Conservation (phyloP, 2,797 vertebrate genomes). For the Neosilurus mollespiculum region DNA sequence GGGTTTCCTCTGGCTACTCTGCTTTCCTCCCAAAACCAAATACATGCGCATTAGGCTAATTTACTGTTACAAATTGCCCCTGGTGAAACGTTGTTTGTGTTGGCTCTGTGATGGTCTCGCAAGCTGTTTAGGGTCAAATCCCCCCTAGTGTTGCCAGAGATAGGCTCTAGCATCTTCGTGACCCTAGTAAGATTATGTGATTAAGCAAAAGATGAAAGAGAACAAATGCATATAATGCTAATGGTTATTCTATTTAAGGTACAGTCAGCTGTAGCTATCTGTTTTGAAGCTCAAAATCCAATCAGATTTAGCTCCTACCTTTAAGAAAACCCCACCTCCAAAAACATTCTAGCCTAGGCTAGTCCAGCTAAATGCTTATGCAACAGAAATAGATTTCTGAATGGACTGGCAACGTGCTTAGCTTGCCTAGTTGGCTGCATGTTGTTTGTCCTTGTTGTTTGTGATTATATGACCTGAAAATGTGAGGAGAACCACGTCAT, state of each 20-base stretch:
- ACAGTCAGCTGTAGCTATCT: background rate
- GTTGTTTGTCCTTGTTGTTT: background rate
- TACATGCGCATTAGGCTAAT: no score
- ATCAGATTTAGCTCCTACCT: background rate
- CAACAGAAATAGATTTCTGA: background rate
- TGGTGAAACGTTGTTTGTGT: no score
- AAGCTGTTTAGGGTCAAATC: no score
- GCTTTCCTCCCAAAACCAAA: no score
- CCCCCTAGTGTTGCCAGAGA: no score
- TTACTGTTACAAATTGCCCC: no score
- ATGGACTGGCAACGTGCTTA: background rate
- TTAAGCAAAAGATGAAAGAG: no score
- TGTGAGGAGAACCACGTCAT: background rate
- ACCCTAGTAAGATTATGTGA: no score
- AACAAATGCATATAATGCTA: background rate
- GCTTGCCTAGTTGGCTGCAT: background rate
- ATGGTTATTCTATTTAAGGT: background rate
- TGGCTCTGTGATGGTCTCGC: no score
- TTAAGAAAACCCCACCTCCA: background rate
- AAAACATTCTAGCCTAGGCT: background rate
- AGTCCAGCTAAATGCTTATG: background rate
- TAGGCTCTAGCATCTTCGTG: no score
- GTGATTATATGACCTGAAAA: background rate
- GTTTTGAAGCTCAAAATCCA: slow-evolving; percentile 7
- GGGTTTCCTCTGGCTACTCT: no score